Base-by-base conservation (phyloP, 2,888 invertebrate genomes). In the Matsumyia berberina region DNA sequence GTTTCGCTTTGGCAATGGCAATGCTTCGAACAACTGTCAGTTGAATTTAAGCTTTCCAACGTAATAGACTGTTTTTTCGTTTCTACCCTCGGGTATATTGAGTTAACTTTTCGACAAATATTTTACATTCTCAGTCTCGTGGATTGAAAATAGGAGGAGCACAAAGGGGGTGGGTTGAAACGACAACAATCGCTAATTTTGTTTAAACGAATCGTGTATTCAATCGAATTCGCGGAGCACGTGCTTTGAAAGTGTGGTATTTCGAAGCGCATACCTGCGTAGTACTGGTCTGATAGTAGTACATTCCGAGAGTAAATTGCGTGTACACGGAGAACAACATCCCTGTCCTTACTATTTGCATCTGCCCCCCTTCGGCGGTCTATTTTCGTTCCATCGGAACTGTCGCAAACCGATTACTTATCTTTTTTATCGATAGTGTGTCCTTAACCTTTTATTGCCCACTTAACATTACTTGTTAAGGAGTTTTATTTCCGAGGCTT, bases 31-130 rank as follows among this genome's bases (percentile, higher is more conserved):
- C 74, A 57, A 83, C 69, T 77, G 83, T 72, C 86, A 87, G 87
- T 87, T 86, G 87, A 82, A 86, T 69, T 83, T 76, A 70, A 83
- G 86, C 83, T 86, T 81, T 74, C 78, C 72, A 55, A 69, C 81
- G 76, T 37, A 72, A 11, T 69, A 76, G 87, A 79, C 66, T 74
- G 53, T 66, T 70, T 64, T 73, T 53, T 76, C 58, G 58, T 82
- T 77, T 76, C 72, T 72, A 69, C 69, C 72, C 77, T 78, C 70
- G 72, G 70, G 73, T 58, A 42, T 70, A 67, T 86, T 77, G 42
- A 58, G 42, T 69, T 67, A 39, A 64, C 44, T 64, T 77, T 77
- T n/a, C 77, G 77, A 72, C 35, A 58, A 29, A 24, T 24, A 24
- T 3, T 4, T n/a, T 42, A 17, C 39, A 58, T 39, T 66, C 58